Percentiles rank a stretch among this genome's conserved stretches.
Evolutionary conservation across 2,113 vertebrate species (phyloP).

Genomic region (Pteruthius melanotis): DNA sequence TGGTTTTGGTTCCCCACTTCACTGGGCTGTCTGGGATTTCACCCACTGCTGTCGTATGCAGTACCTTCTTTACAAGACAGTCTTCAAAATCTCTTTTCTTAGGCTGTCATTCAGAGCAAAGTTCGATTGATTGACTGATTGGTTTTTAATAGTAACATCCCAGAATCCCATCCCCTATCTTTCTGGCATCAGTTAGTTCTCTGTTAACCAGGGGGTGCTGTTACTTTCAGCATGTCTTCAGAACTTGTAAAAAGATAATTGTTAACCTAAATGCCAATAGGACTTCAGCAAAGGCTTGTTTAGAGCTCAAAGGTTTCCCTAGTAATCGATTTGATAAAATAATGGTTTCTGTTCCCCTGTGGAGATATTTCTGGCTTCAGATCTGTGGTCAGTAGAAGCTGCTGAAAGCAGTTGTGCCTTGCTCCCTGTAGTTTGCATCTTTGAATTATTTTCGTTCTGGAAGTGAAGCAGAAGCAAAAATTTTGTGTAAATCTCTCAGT

Average conservation of each 20-base stretch:
- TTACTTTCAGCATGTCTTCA: background rate
- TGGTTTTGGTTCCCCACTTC: background rate
- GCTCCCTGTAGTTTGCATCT: background rate
- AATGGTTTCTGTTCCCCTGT: background rate
- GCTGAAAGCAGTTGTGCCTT: background rate
- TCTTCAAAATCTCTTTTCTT: background rate
- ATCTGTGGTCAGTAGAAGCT: background rate
- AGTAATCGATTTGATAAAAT: constrained; percentile 35
- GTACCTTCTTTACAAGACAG: background rate
- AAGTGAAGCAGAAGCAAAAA: background rate
- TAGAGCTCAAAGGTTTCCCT: constrained; percentile 38
- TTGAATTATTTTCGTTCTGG: background rate
- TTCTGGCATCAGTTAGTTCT: background rate
- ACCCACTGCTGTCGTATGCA: background rate
- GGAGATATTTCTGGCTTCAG: background rate
- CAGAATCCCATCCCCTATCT: background rate
- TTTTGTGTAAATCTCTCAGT: background rate
- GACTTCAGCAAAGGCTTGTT: constrained; percentile 6
- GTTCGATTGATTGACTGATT: background rate
- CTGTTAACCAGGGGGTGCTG: background rate
- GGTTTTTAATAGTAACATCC: background rate
- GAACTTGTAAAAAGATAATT: constrained; percentile 40
- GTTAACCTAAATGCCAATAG: constrained; percentile 45
- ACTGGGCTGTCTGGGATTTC: background rate
- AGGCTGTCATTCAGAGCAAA: background rate